Conservation (phyloP, 2,797 vertebrate species). For the Rhincodon typus region DNA sequence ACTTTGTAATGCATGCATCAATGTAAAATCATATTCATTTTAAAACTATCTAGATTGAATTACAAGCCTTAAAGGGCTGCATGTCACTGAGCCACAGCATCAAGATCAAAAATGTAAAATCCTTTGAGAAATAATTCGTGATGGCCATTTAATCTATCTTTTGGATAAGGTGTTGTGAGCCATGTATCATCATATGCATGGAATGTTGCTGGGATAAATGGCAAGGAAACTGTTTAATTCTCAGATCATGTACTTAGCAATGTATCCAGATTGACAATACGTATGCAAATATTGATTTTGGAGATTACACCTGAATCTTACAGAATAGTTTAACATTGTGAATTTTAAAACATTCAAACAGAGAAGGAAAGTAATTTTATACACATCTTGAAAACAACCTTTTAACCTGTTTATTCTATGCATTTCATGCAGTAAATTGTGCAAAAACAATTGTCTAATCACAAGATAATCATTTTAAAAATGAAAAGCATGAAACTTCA, state of each 20-base stretch:
- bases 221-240: slow-evolving; percentile 2
- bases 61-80: neutral
- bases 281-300: slow-evolving; percentile 35
- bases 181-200: slow-evolving; percentile 14
- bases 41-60: neutral
- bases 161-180: slow-evolving; percentile 10
- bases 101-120: neutral
- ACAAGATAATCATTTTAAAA: neutral
- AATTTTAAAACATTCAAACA: slow-evolving; percentile 4
- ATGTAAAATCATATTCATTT: neutral
- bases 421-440: neutral
- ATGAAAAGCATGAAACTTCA: neutral
- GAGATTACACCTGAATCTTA: neutral
- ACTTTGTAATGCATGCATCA: too few species aligned
- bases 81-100: neutral
- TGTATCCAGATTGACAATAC: slow-evolving; percentile 3
- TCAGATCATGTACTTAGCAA: neutral
- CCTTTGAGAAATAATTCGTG: neutral
- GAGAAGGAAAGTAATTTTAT: slow-evolving; percentile 2
- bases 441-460: neutral
- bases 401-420: slow-evolving; percentile 7
- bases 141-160: slow-evolving; percentile 15
- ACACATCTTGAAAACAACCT: slow-evolving; percentile 2
- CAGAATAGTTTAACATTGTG: slow-evolving; percentile 27
- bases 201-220: neutral